Base-by-base conservation (phyloP, 2,888 invertebrate genomes). In the Apodemia mormo region DNA sequence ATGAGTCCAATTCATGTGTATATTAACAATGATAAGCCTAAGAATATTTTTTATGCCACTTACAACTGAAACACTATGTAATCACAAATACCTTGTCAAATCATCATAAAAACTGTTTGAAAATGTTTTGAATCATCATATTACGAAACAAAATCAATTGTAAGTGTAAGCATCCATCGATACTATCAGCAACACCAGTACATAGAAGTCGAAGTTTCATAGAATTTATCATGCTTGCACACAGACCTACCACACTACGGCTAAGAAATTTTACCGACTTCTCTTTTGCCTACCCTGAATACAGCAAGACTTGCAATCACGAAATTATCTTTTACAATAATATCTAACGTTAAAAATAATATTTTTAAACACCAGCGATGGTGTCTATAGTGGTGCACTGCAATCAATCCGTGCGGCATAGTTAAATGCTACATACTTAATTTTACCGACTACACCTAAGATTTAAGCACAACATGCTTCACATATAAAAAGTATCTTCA, bases 221-320 rank as follows among this genome's bases (percentile, higher is more conserved):
- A 68, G 67, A 70, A 72, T 76, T 22, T 72, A 71, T 69, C 79
- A 80, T 80, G 80, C 79, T 73, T 72, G 74, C 78, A 78, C 77
- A 77, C 73, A 77, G 70, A 77, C 69, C 74, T 49, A 74, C 73
- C 73, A 72, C 72, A 70, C 75, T 78, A 78, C 72, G 66, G 74
- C 74, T 74, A 76, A 69, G 65, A 73, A 76, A 71, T 70, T 67
- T 74, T 69, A 68, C 74, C 71, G 76, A 88, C 91, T 90, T 84
- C 90, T 91, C 90, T 86, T 85, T 86, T 87, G 85, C 86, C 88
- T 88, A 89, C 81, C 82, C 87, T 87, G 86, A 86, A 84, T 80
- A 82, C 85, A 87, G 91, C 81, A 85, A 81, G 84, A 87, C 89
- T 89, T 88, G 90, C 76, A 90, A 90, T 88, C 80, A 86, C 79